Evolutionary conservation across 2,113 vertebrate genomes (phyloP), one percentile per base, ranked within the genome.

Genomic region (Chascanopsetta lugubris): DNA sequence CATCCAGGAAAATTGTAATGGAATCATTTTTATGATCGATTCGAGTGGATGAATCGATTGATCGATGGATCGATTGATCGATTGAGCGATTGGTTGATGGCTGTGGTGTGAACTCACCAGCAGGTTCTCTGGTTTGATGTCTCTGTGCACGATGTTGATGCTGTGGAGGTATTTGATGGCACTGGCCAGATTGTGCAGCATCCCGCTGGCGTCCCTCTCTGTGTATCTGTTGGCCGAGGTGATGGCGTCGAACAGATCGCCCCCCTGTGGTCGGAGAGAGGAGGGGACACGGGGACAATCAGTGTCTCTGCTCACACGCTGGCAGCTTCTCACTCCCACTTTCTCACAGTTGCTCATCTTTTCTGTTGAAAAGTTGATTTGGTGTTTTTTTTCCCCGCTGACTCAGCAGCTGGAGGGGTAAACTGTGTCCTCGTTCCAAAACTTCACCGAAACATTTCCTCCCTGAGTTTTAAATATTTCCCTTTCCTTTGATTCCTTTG

Each of bases 41-140:
- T n/a, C n/a, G n/a, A n/a, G n/a, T n/a, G n/a, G n/a, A n/a, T n/a
- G n/a, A n/a, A n/a, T n/a, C n/a, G n/a, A n/a, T n/a, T n/a, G n/a
- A n/a, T n/a, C n/a, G n/a, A n/a, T n/a, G n/a, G n/a, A n/a, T n/a
- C n/a, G n/a, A n/a, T n/a, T n/a, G n/a, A n/a, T n/a, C n/a, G n/a
- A n/a, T n/a, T n/a, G n/a, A n/a, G n/a, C n/a, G n/a, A n/a, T n/a
- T n/a, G n/a, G n/a, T n/a, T n/a, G n/a, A n/a, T n/a, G n/a, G n/a
- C n/a, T n/a, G n/a, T n/a, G 8, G 53, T 1, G 9, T 54, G 56
- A 15, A 84, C 94, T 94, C 93, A 99, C 97, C 95, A 99, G 91
- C 70, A 99, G 93, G 84, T 99, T 99, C 78, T 99, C 97, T 0
- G 97, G 97, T 82, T 99, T 99, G 91, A 99, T 99, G 93, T 99